Base-by-base conservation (phyloP, 1,140 invertebrate species). In the Drosophila jambulina region DNA sequence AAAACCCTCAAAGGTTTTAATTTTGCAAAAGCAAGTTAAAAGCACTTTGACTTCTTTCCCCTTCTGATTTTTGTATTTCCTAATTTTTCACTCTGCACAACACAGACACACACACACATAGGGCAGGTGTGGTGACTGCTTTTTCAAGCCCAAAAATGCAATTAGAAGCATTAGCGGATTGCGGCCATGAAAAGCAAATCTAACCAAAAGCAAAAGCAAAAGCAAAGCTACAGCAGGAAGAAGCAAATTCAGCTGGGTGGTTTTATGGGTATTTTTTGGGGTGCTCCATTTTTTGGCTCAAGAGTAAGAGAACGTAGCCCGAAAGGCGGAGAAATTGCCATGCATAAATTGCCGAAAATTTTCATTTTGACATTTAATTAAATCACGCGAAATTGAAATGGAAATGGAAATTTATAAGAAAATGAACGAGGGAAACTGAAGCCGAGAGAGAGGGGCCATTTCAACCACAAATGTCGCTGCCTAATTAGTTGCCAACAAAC, bases 291-390 rank as follows among this genome's bases (percentile, higher is more conserved):
- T 42, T 19, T 42, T 42, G 38, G 3, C 8, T 10, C 43, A 23
- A 29, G 29, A 23, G 12, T 29, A n/a, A 19, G 48, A 12, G 10
- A 12, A 17, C n/a, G 46, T 1, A 45, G 17, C 2, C 27, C 12
- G 27, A 51, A 27, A 29, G 38, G 32, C 59, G 19, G 17, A 34
- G 21, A 43, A 45, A 68, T 58, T 49, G 49, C 77, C 74, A 72
- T 75, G 82, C 82, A 86, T 79, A 82, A 86, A 87, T 82, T 67
- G 70, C 64, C 53, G 51, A 75, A 65, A 70, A 72, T 61, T 78
- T 85, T 85, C 78, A 77, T 75, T 90, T 85, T 85, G 78, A 60
- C 70, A 76, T 90, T 90, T 90, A 88, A 88, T 88, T 90, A 88
- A 88, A 90, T 88, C 85, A 88, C 74, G 69, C 78, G 64, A 81